phyloP scores from a whole-genome alignment of 2,888 invertebrate genomes.

The Leptopterna dolabrata region DNA sequence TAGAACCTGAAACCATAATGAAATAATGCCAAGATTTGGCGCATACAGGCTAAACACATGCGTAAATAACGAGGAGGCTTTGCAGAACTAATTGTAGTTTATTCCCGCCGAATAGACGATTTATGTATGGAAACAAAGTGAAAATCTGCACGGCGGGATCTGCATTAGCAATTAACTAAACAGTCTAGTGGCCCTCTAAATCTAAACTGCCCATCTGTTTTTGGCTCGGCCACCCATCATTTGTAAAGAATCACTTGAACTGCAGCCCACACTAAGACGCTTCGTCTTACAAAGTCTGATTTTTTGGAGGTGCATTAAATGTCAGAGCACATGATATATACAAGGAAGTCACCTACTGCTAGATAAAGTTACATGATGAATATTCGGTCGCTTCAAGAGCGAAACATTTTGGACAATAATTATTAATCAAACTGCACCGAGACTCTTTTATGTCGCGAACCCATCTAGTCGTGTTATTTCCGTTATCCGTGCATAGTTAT shows the following conservation, averaged over 20 bases:
- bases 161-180: conserved; percentile 2
- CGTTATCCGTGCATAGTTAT: too few species aligned
- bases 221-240: background rate
- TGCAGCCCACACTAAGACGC: background rate
- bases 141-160: background rate
- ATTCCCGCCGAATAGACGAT: background rate
- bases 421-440: background rate
- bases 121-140: background rate
- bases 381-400: background rate
- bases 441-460: background rate
- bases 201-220: background rate
- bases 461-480: too few species aligned
- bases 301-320: background rate
- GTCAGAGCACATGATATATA: background rate
- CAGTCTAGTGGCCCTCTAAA: background rate
- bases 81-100: conserved; percentile 1
- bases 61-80: background rate
- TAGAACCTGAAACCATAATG: background rate
- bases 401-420: background rate
- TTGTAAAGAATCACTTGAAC: background rate
- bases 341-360: background rate
- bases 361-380: background rate
- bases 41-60: background rate
- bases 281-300: background rate
- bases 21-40: background rate